Base-by-base conservation (phyloP, 2,888 invertebrate genomes). In the Tachina grossa region DNA sequence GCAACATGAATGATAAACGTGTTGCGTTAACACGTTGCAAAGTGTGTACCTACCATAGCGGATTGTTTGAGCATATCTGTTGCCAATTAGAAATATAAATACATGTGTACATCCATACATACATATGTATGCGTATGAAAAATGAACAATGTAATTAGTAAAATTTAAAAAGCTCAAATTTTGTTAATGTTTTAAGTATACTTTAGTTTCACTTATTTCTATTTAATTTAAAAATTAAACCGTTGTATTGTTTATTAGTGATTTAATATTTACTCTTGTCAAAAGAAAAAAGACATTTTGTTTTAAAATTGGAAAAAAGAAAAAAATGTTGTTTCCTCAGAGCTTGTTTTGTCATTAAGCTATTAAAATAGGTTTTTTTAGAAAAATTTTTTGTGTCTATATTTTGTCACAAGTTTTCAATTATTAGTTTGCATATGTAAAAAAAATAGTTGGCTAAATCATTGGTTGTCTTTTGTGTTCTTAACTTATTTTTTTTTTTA, bases 81-180 rank as follows among this genome's bases (percentile, higher is more conserved):
- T 88, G 88, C 87, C 87, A 87, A 87, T 85, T 87, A 87, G 87
- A 59, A 87, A 84, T 74, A 74, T 53, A 74, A 19, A 19, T n/a
- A 51, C 16, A n/a, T 22, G 0, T 0, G 6, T 31, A 31, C 31
- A 31, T 31, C 0, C 6, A 6, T 6, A 31, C 31, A 31, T 31
- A 31, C 31, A 31, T 6, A 31, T 2, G 6, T 5, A 6, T 31
- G 6, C 6, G 31, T 31, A 31, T 19, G 19, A 51, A 74, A 66
- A 72, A 53, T 55, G 22, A 69, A 53, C 49, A 63, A 39, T 68
- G 41, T 69, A 59, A 43, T 69, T 75, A 65, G 57, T 69, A 59
- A 80, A 76, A 55, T 80, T n/a, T 72, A 16, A n/a, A 84, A 65
- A 77, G 84, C 84, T 84, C 84, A 84, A 84, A 81, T 76, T 11